Evolutionary conservation across 1,140 invertebrate genomes (phyloP), one percentile per base, ranked within the genome.

Genomic region (Colletes latitarsis): DNA sequence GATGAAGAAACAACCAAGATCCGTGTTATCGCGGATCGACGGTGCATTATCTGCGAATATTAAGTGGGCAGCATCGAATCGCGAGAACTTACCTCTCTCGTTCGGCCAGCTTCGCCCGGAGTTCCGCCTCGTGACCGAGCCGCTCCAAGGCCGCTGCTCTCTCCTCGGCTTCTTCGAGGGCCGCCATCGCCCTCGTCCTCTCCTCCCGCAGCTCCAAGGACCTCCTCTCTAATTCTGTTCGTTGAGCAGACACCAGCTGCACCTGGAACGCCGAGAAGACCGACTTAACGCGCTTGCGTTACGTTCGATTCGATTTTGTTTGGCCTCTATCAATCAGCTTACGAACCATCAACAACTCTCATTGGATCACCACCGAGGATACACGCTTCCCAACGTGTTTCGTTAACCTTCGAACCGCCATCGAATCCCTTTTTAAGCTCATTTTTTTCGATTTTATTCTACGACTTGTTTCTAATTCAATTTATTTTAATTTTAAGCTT

Each of bases 161-260:
- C 92, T 99, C 98, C 69, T 96, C 96, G 52, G 98, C 96, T 93
- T 98, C 98, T 86, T 99, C 98, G 70, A 98, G 94, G 66, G 96
- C 96, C 30, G 95, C 95, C 53, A 95, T 94, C 43, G 98, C 94
- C 69, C 95, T 95, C 77, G 98, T 96, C 88, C 97, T 95, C 91
- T 99, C 98, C 68, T 96, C 95, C 5, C 96, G 94, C 9, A 97
- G 93, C 69, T 94, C 93, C 71, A 96, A 94, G 73, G 97, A 94
- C 88, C 97, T 94, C 89, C 96, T 95, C 91, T 98, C 98, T 77
- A 98, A 92, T 85, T 98, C 98, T 68, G 95, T 94, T 89, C 97
- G 97, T 91, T 98, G 97, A 88, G 97, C 96, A 46, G 95, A 96
- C 69, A 98, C 95, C 77, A 98, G 91, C 86, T 96, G 96, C 79